Base-by-base conservation (phyloP, 2,797 vertebrate genomes). In the Microctenopoma lineatum region DNA sequence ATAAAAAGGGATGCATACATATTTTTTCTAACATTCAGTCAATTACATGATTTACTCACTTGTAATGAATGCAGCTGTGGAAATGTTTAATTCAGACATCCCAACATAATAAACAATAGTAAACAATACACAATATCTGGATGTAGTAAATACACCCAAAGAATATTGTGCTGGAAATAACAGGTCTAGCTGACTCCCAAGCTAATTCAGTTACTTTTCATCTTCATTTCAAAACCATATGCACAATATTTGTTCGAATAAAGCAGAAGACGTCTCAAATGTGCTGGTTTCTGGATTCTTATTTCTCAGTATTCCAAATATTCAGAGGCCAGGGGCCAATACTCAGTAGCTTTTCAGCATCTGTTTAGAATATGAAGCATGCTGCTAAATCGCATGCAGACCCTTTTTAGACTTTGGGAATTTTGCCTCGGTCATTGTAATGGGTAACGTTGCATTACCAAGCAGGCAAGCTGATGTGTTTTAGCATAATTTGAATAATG, bases 401-500 rank as follows among this genome's bases (percentile, higher is more conserved):
- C 66, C 66, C 67, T 73, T 77, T 77, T 73, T 71, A 88, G 81
- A 89, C 83, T 88, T 89, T 80, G 73, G 72, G 81, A 89, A 89
- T 86, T 80, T 89, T 76, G 87, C 88, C 88, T 85, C 80, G 78
- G 88, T 92, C 89, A 92, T 92, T 90, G 90, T 89, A 77, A 91
- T 87, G 81, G 85, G 85, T 77, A 88, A 83, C 66, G 67, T 86
- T 90, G 91, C 90, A 92, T 90, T 86, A 87, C 84, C 84, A 87
- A 90, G 89, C 84, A 91, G 87, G 86, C 84, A 87, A 82, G 86
- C 86, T 93, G 92, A 95, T 92, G 87, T 92, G 92, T 92, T 92
- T 95, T 93, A 89, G 90, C 92, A 93, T 95, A 91, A 94, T 94
- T 92, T 94, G 90, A 93, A 94, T 95, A 94, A 94, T 94, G 89